Conservation (phyloP, 2,797 vertebrate species). For the Falco cherrug region DNA sequence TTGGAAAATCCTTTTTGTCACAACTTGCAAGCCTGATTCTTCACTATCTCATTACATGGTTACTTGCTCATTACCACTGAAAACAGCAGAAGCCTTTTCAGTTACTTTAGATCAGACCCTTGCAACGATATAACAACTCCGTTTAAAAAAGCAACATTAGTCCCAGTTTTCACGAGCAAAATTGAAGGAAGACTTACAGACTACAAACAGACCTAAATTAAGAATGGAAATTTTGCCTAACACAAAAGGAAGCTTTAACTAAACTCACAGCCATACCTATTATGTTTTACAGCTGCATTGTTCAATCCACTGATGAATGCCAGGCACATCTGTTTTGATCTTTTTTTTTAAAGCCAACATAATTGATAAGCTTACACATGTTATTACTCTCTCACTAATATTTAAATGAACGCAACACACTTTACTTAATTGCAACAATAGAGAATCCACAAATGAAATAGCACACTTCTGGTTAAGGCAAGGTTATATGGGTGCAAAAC, state of each 20-base stretch:
- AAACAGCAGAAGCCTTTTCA: neutral
- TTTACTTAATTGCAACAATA: neutral
- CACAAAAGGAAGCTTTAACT: neutral
- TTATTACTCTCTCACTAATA: neutral
- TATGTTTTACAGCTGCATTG: neutral
- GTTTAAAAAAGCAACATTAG: neutral
- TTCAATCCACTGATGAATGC: neutral
- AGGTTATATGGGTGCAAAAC: conserved; percentile 5
- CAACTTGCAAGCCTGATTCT: neutral
- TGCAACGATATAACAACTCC: neutral
- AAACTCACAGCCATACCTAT: neutral
- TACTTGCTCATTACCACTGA: neutral
- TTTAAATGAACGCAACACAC: neutral
- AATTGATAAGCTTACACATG: neutral
- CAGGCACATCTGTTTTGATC: neutral
- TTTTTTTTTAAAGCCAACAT: neutral
- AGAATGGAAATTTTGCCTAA: neutral
- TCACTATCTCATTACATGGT: neutral
- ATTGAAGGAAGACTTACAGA: neutral
- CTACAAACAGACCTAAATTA: neutral
- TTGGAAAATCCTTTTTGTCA: neutral
- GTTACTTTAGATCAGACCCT: neutral
- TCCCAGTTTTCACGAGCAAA: neutral
- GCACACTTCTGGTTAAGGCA: neutral
- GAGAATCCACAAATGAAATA: neutral